Base-by-base conservation (phyloP, 2,797 vertebrate species). In the Danio kyathit region DNA sequence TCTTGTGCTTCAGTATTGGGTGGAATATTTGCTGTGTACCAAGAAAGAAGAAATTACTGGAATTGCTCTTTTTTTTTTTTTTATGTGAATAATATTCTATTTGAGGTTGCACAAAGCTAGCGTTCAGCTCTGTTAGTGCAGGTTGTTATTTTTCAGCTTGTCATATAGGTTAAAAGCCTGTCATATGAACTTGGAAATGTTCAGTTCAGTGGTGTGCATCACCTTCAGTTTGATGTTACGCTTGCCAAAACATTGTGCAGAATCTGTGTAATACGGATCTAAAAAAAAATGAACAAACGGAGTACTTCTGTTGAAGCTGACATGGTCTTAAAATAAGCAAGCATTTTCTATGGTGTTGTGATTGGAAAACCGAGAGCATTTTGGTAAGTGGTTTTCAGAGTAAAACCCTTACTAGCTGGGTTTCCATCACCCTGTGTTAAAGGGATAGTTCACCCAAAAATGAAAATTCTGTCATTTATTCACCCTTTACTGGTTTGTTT, bases 241-340 rank as follows among this genome's bases (percentile, higher is more conserved):
- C 43, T 59, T 40, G 14, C 43, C n/a, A 17, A 17, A 71, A 76
- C 19, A 9, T 12, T 59, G 16, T 67, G 14, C 21, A 57, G 41
- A 48, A 69, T n/a, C 16, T 17, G 16, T 19, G 29, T 73, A 61
- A 59, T 69, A 38, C 49, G 44, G 14, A 78, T 12, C 4, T 69
- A n/a, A n/a, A 43, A 61, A 19, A n/a, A 21, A 61, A 71, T 29
- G 29, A 29, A 29, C 29, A 29, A 29, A 13, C 17, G 16, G 38
- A 40, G 48, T 11, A 14, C 56, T 59, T 73, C 40, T 60, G 46
- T 51, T 43, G 29, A 44, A 66, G 29, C 51, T 61, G 46, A 19
- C 16, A 61, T 40, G 7, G 46, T 61, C 38, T 71, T 63, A 61
- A 71, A 52, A 60, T 67, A 49, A 49, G 21, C 38, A 29, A 54